Evolutionary conservation across 2,113 vertebrate genomes (phyloP).

Genomic region (Otolemur garnettii): DNA sequence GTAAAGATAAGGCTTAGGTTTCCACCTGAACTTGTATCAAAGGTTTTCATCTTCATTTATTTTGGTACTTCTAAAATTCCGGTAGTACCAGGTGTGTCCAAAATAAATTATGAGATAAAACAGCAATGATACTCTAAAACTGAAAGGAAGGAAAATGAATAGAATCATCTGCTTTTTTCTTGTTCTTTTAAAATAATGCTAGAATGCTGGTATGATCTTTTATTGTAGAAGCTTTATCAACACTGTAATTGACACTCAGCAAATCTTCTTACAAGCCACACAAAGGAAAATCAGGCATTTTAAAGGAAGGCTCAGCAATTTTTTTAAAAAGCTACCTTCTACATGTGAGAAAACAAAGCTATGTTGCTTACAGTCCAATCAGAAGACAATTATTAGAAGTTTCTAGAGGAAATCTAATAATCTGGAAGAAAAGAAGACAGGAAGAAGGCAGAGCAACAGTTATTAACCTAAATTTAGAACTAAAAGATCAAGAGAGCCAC

Average conservation of each 20-base stretch:
- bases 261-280: not conserved
- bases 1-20: not conserved
- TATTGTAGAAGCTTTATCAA: slow-evolving; percentile 39
- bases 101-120: slow-evolving; percentile 54
- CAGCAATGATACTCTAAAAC: not conserved
- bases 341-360: slow-evolving; percentile 1
- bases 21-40: not conserved
- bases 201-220: not conserved
- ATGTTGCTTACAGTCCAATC: slow-evolving; percentile 25
- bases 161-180: not conserved
- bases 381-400: slow-evolving; percentile 26
- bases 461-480: not conserved
- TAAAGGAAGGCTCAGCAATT: slow-evolving; percentile 1
- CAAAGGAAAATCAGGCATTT: not conserved
- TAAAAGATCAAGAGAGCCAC: slow-evolving; percentile 85
- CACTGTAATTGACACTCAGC: not conserved
- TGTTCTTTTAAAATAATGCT: not conserved
- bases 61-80: slow-evolving; percentile 6
- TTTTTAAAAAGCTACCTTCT: not conserved
- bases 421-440: not conserved
- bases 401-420: not conserved
- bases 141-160: not conserved
- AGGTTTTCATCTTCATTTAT: slow-evolving; percentile 1
- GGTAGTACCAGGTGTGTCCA: not conserved
- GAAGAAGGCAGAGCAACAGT: not conserved